These are phyloP conservation scores for Battus philenor DNA, from an alignment of 1,140 invertebrate genomes.

Conservation along the genomic window DNA sequence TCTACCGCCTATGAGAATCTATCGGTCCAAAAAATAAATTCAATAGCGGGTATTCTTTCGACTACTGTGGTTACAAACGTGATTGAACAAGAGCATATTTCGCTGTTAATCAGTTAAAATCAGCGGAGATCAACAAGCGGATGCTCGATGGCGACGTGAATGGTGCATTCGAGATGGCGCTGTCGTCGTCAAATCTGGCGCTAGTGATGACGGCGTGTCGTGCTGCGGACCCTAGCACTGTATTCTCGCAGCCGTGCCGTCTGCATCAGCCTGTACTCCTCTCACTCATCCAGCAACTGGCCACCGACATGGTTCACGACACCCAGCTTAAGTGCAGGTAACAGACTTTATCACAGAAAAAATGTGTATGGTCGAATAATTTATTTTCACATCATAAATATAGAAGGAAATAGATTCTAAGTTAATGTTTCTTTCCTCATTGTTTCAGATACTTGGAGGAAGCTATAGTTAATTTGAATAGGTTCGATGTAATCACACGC, in stretches of 20 bases:
- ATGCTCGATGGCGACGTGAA: slow-evolving; percentile 86
- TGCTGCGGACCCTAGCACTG: slow-evolving; percentile 82
- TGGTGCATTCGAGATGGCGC: slow-evolving; percentile 89
- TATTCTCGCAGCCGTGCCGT: slow-evolving; percentile 83
- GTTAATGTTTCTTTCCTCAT: slow-evolving; percentile 19
- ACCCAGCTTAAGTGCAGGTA: slow-evolving; percentile 93
- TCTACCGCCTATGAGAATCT: too few species aligned
- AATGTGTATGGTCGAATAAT: too few species aligned
- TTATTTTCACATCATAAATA: not conserved
- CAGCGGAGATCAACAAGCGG: slow-evolving; percentile 82
- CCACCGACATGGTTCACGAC: slow-evolving; percentile 88
- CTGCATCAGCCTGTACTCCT: slow-evolving; percentile 89
- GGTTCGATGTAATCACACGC: slow-evolving; percentile 82
- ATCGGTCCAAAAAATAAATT: too few species aligned
- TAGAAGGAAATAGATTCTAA: not conserved
- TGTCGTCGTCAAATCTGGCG: slow-evolving; percentile 88
- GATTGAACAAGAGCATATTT: too few species aligned
- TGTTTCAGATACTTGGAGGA: slow-evolving; percentile 89
- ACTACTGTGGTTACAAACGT: too few species aligned
- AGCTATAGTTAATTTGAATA: slow-evolving; percentile 87
- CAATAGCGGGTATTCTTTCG: too few species aligned
- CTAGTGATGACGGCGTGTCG: slow-evolving; percentile 91
- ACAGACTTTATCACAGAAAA: too few species aligned
- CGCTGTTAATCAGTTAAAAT: slow-evolving; percentile 69
- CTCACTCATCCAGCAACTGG: slow-evolving; percentile 93